Conservation (phyloP, 2,888 invertebrate species). For the Acrobasis repandana region DNA sequence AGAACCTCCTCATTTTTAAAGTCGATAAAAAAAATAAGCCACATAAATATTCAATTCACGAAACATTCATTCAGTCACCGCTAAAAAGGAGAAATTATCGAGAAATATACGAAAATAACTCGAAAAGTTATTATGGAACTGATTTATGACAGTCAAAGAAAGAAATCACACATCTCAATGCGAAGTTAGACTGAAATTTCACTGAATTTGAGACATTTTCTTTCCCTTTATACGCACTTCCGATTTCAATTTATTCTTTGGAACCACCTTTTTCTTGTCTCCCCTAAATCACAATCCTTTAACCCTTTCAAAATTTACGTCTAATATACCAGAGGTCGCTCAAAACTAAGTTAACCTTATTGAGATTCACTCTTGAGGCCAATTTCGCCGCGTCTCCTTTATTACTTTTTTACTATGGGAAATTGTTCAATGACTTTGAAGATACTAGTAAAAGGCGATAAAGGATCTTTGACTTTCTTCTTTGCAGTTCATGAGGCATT, state of each 20-base stretch:
- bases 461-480: conserved; percentile 37
- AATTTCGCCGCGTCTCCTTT: conserved; percentile 55
- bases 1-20: background rate
- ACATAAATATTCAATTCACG: conserved; percentile 2
- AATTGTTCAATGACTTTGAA: conserved; percentile 50
- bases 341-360: conserved; percentile 56
- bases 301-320: conserved; percentile 72
- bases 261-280: conserved; percentile 76
- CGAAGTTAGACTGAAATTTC: conserved; percentile 26
- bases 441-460: conserved; percentile 41
- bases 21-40: background rate
- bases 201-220: conserved; percentile 24
- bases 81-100: background rate
- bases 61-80: background rate
- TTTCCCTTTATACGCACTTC: conserved; percentile 39
- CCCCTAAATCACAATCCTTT: conserved; percentile 65
- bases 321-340: conserved; percentile 57
- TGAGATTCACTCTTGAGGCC: conserved; percentile 64
- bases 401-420: conserved; percentile 57
- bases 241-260: conserved; percentile 64
- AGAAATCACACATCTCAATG: conserved; percentile 15
- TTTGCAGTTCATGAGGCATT: conserved; percentile 26
- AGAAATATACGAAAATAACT: conserved; percentile 12
- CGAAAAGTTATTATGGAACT: conserved; percentile 17
- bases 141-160: conserved; percentile 15